These are phyloP conservation scores for Penaeus indicus DNA, from an alignment of 1,140 invertebrate genomes.

Conservation along the genomic window DNA sequence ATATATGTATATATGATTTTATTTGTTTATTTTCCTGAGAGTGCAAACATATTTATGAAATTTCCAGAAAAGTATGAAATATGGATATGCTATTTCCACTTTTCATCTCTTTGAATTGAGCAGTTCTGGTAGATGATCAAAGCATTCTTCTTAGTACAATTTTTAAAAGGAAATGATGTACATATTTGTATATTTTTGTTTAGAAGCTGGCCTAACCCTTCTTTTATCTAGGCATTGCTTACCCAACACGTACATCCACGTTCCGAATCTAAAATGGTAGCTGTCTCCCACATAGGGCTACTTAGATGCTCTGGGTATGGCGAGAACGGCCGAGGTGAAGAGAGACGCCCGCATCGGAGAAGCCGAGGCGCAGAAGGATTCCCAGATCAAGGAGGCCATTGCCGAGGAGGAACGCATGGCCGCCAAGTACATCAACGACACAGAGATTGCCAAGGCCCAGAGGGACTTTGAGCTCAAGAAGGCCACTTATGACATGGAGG, in stretches of 20 bases:
- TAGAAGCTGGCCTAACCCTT: neutral
- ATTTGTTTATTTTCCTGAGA: too few relatives aligned
- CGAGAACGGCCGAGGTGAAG: slow-evolving; percentile 96
- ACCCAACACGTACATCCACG: neutral
- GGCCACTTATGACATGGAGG: slow-evolving; percentile 96
- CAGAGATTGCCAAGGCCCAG: slow-evolving; percentile 95
- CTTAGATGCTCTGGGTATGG: slow-evolving; percentile 94
- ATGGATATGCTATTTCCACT: too few relatives aligned
- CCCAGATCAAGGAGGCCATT: slow-evolving; percentile 92
- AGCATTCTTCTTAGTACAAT: too few relatives aligned
- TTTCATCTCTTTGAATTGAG: too few relatives aligned
- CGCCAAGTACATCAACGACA: slow-evolving; percentile 88
- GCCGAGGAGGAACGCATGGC: slow-evolving; percentile 97
- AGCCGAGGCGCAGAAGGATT: slow-evolving; percentile 90
- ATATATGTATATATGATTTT: too few relatives aligned
- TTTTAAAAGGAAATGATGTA: too few relatives aligned
- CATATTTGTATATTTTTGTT: too few relatives aligned
- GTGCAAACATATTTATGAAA: too few relatives aligned
- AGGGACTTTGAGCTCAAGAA: slow-evolving; percentile 97
- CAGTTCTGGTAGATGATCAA: too few relatives aligned
- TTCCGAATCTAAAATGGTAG: neutral
- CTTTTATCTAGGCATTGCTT: neutral
- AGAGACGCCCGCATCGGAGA: slow-evolving; percentile 96
- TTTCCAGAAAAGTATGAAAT: too few relatives aligned
- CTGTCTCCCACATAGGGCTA: slow-evolving; percentile 79